Evolutionary conservation across 1,140 invertebrate genomes (phyloP), one percentile per base, ranked within the genome.

Genomic region (Maniola jurtina): DNA sequence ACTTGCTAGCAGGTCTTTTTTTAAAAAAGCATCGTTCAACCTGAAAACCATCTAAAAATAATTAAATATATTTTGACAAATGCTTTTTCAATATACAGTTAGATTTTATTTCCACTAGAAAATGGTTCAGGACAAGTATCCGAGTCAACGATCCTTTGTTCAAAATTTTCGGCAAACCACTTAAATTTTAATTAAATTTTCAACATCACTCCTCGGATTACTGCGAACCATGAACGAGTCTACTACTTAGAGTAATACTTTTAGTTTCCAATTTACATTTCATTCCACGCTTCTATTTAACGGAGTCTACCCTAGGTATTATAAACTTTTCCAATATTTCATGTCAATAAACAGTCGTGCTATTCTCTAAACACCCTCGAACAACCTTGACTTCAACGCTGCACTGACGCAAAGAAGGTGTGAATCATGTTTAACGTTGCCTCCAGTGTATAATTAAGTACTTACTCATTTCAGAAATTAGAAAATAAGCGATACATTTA

Each of bases 141-240:
- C 6, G 5, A 13, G 13, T 45, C 48, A 52, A 52, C 7, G 16
- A 9, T 7, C 48, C 48, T 16, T 52, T 52, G 48, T 52, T 52
- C 7, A 15, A 25, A 52, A 52, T 52, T 11, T 16, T 52, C 48
- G 16, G 14, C 48, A 25, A 52, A 52, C 14, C 48, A 52, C 48
- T 52, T 52, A 52, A 25, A 25, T 52, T 52, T 52, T 52, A 52
- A 52, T 52, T 52, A 25, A 52, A 52, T 52, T 52, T 52, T 25
- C 48, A 52, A 52, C 48, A 25, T 52, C 45, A 48, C 11, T 14
- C 48, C 48, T 15, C 10, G 48, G 48, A 52, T 52, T 52, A 52
- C 48, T 52, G 48, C 6, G 48, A 15, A 25, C 48, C 13, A 52
- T 52, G 15, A 52, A 52, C 15, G 48, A 52, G 48, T 52, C 47